These are phyloP conservation scores for Lithodes maja DNA, from an alignment of 2,888 invertebrate genomes.

Conservation along the genomic window DNA sequence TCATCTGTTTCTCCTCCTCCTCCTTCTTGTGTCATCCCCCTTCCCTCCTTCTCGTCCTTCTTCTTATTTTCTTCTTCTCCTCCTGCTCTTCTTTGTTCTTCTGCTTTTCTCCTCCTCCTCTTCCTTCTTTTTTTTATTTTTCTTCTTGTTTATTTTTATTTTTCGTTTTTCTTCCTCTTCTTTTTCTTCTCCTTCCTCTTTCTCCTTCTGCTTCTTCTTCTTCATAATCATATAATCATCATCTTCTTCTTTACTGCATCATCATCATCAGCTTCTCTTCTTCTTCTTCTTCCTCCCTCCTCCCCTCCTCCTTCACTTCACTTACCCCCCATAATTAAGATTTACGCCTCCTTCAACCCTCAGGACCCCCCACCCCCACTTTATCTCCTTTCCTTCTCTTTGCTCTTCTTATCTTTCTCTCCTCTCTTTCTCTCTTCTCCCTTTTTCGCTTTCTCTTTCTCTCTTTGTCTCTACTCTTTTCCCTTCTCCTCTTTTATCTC, in stretches of 20 bases:
- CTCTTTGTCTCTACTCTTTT: too few species aligned
- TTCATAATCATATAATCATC: neutral
- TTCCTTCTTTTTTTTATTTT: neutral
- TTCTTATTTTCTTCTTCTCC: neutral
- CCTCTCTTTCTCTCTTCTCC: too few species aligned
- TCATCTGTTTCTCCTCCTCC: constrained; percentile 4
- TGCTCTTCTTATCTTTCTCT: too few species aligned
- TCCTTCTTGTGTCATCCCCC: neutral
- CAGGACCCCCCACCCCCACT: too few species aligned
- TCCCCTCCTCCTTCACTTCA: neutral
- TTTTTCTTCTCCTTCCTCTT: neutral
- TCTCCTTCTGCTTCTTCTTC: neutral
- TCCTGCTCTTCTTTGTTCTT: neutral
- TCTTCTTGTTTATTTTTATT: neutral
- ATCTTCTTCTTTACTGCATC: neutral
- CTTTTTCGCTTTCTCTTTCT: too few species aligned
- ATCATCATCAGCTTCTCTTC: neutral
- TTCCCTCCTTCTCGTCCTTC: neutral
- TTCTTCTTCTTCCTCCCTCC: neutral
- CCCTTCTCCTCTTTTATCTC: too few species aligned
- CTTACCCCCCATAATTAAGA: too few species aligned
- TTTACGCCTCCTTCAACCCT: too few species aligned
- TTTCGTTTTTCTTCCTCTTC: neutral
- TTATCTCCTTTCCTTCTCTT: too few species aligned
- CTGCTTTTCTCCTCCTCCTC: neutral